Conservation (phyloP, 1,140 invertebrate species). For the Condylostylus longicornis region DNA sequence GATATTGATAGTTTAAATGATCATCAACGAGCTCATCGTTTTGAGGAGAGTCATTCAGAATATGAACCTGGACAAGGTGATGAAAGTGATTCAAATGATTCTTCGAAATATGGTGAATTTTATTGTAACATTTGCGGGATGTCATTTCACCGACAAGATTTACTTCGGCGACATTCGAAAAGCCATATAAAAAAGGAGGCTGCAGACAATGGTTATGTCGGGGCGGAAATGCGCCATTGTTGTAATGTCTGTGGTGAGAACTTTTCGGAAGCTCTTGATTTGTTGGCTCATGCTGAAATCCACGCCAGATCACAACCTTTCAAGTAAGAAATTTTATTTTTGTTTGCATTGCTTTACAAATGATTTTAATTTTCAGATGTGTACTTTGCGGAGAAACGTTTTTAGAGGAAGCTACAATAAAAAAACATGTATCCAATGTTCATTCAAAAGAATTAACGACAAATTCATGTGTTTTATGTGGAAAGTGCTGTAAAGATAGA, state of each 20-base stretch:
- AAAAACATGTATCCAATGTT: slow-evolving; percentile 21
- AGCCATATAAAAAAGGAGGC: slow-evolving; percentile 27
- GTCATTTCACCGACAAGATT: slow-evolving; percentile 56
- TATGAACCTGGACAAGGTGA: slow-evolving; percentile 32
- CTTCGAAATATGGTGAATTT: slow-evolving; percentile 52
- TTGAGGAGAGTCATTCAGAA: slow-evolving; percentile 29
- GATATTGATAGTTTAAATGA: slow-evolving; percentile 47
- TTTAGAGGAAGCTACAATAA: slow-evolving; percentile 26
- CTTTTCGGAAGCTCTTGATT: slow-evolving; percentile 53
- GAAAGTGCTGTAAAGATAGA: slow-evolving; percentile 51
- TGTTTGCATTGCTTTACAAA: not conserved
- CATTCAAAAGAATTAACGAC: slow-evolving; percentile 24
- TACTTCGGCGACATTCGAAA: slow-evolving; percentile 52
- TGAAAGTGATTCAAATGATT: slow-evolving; percentile 40
- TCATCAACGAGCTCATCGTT: slow-evolving; percentile 44
- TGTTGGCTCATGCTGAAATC: slow-evolving; percentile 58
- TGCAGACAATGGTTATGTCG: slow-evolving; percentile 16
- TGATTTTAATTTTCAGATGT: slow-evolving; percentile 15
- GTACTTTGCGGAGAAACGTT: slow-evolving; percentile 28
- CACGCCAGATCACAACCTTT: slow-evolving; percentile 44
- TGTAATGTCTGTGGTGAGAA: slow-evolving; percentile 63
- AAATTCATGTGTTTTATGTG: slow-evolving; percentile 46
- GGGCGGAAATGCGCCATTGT: slow-evolving; percentile 27
- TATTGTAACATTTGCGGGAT: slow-evolving; percentile 61
- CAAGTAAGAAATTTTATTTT: slow-evolving; percentile 27